Percentiles rank a stretch among this genome's conserved stretches.
Evolutionary conservation across 2,888 invertebrate genomes (phyloP).

Genomic region (Philhelius pedissequus): DNA sequence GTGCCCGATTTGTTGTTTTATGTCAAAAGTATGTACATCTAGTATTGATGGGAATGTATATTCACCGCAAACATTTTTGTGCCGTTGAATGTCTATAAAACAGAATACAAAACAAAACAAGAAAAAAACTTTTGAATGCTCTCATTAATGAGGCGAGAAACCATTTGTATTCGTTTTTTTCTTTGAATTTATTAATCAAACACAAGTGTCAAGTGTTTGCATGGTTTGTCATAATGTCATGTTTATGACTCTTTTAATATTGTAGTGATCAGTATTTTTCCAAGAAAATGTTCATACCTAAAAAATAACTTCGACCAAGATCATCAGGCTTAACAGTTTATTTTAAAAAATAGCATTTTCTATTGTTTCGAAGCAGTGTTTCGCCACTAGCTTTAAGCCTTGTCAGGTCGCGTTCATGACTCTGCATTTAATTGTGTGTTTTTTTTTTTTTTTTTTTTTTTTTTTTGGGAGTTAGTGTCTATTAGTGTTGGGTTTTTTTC

Average conservation of each 20-base stretch:
- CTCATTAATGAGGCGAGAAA: not conserved
- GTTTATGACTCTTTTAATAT: not conserved
- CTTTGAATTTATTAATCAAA: slow-evolving; percentile 29
- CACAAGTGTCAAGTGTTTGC: slow-evolving; percentile 52
- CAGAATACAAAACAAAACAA: too few relatives aligned
- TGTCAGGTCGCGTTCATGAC: slow-evolving; percentile 53
- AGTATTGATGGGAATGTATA: not conserved
- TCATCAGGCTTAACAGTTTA: slow-evolving; percentile 31
- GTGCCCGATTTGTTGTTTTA: not conserved
- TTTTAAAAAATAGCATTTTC: slow-evolving; percentile 49
- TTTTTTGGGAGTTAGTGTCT: not conserved
- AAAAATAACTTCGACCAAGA: not conserved
- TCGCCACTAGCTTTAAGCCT: slow-evolving; percentile 54
- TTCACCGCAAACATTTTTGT: slow-evolving; percentile 21
- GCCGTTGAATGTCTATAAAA: not conserved
- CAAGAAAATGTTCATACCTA: not conserved
- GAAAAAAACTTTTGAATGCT: not conserved
- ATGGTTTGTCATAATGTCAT: slow-evolving; percentile 5
- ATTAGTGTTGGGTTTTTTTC: slow-evolving; percentile 23
- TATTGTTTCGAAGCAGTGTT: slow-evolving; percentile 51
- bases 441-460: slow-evolving; percentile 14
- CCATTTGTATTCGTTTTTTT: not conserved
- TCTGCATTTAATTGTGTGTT: slow-evolving; percentile 53
- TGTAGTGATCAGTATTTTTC: not conserved
- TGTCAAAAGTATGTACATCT: slow-evolving; percentile 5